Evolutionary conservation across 2,797 vertebrate species (phyloP).

Genomic region (Kryptolebias ocellatus): DNA sequence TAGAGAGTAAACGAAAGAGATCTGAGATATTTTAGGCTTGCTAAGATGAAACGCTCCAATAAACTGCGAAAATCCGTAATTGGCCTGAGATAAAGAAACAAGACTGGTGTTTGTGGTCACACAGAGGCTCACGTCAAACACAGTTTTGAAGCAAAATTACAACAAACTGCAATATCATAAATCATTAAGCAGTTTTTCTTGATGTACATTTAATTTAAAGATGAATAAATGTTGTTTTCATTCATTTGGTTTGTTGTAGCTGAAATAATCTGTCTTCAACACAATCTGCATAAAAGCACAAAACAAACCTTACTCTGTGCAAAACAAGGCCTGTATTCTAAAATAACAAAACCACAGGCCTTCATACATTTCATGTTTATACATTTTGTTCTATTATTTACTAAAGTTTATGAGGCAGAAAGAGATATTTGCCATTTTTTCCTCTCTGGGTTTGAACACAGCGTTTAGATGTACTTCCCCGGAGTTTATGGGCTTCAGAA

Average conservation of each 20-base stretch:
- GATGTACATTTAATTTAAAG: too few species aligned
- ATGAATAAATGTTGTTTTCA: too few species aligned
- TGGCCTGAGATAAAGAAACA: slow-evolving; percentile 39
- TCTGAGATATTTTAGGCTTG: slow-evolving; percentile 36
- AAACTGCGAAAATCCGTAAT: slow-evolving; percentile 44
- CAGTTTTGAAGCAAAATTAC: slow-evolving; percentile 14
- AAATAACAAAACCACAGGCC: too few species aligned
- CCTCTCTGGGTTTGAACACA: slow-evolving; percentile 25
- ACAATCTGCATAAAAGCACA: too few species aligned
- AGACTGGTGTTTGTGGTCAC: slow-evolving; percentile 27
- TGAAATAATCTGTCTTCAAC: too few species aligned
- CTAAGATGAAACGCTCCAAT: slow-evolving; percentile 55
- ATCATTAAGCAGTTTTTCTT: too few species aligned
- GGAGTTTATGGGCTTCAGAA: slow-evolving; percentile 41
- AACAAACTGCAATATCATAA: too few species aligned
- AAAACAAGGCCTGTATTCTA: too few species aligned
- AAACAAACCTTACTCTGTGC: too few species aligned
- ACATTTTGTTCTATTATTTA: slow-evolving; percentile 8
- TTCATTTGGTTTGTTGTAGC: too few species aligned
- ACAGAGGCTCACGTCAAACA: slow-evolving; percentile 19
- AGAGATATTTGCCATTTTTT: slow-evolving; percentile 5
- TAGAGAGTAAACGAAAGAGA: slow-evolving; percentile 30
- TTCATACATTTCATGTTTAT: too few species aligned
- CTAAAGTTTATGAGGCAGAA: neutral
- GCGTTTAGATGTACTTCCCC: slow-evolving; percentile 22